Conservation (phyloP, 2,797 vertebrate species). For the Parambassis ranga region DNA sequence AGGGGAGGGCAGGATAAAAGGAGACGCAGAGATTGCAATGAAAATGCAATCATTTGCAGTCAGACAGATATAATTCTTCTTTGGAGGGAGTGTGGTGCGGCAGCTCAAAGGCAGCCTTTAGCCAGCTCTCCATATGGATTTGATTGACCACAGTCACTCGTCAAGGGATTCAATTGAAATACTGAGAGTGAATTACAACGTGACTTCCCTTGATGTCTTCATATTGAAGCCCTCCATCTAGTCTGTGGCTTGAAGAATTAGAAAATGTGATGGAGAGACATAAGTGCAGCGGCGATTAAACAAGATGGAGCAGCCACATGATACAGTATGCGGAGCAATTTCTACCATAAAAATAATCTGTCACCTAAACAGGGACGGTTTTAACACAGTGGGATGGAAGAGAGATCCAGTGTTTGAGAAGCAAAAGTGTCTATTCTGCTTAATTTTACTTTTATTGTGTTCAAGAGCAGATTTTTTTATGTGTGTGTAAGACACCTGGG, state of each 20-base stretch:
- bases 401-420: neutral
- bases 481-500: neutral
- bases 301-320: conserved; percentile 16
- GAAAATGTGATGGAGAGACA: conserved; percentile 23
- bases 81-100: conserved; percentile 46
- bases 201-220: conserved; percentile 63
- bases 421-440: neutral
- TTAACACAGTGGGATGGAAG: no score
- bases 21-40: conserved; percentile 63
- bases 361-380: neutral
- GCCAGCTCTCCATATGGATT: conserved; percentile 62
- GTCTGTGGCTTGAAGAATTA: conserved; percentile 33
- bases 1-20: conserved; percentile 62
- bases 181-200: conserved; percentile 59
- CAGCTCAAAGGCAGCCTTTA: conserved; percentile 62
- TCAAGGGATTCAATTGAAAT: conserved; percentile 66
- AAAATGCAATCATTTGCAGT: conserved; percentile 78
- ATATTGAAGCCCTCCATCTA: conserved; percentile 40
- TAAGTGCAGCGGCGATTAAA: conserved; percentile 21
- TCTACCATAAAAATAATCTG: conserved; percentile 15
- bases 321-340: conserved; percentile 17
- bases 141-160: conserved; percentile 71
- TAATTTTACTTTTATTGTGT: neutral
- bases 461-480: neutral
- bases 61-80: conserved; percentile 68